Evolutionary conservation across 2,888 invertebrate genomes (phyloP), one percentile per base, ranked within the genome.

Genomic region (Cheilosia scutellata): DNA sequence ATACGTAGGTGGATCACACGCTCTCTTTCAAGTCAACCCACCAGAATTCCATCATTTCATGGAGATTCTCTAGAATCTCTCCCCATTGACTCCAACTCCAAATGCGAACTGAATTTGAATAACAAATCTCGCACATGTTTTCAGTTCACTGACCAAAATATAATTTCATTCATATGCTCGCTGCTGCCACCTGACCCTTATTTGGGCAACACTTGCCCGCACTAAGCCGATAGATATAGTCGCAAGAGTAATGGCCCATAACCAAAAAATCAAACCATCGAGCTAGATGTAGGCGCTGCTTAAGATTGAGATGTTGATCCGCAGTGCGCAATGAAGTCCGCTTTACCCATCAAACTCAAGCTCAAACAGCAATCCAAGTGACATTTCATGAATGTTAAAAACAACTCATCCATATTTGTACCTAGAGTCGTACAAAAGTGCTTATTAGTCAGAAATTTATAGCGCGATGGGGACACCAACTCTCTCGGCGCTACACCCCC

Each of bases 131-230:
- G 75, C 86, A 77, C 79, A 79, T 72, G 79, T 68, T 72, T 33
- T 62, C 68, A 77, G 86, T 86, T 86, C 86, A 86, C 51, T 82
- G 86, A 82, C 86, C 86, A 82, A 86, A 84, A 84, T 62, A 40
- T 74, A 55, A 76, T 77, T 76, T 77, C 76, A 76, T 86, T 82
- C 82, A 86, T 68, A 76, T 25, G 11, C 71, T 76, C 37, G 37
- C 37, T 25, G 11, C 55, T 42, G 76, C 53, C 82, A 66, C 55
- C 63, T 55, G 71, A 53, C 62, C 76, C 86, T 62, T 86, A 82
- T 86, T 77, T 63, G 76, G 86, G 40, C 76, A 72, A 47, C 72
- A 63, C 71, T 72, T 68, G 82, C 66, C 78, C 66, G 82, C 71
- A 65, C 20, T 76, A 71, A 71, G 60, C 71, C 47, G 71, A 83